Evolutionary conservation across 2,113 vertebrate species (phyloP), one percentile per base, ranked within the genome.

Genomic region (Ictidomys tridecemlineatus): DNA sequence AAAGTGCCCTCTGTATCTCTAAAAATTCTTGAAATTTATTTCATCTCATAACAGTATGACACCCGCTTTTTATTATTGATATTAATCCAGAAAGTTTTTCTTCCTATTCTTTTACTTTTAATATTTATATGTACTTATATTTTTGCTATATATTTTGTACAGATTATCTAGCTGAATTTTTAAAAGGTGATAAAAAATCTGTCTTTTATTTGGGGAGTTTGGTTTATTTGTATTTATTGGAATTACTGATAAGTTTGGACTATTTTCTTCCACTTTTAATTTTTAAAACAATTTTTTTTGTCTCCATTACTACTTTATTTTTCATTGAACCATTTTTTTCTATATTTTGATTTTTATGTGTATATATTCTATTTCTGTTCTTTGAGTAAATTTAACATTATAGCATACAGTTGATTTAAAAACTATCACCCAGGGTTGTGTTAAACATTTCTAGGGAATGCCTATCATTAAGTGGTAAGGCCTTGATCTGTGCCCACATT

Each of bases 181-280:
- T 34, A 26, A 85, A 96, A 89, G 39, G 8, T 14, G 74, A 14
- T 80, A 45, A 77, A 95, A 91, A 83, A 78, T 85, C 53, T 85
- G 34, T 96, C 73, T 89, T 97, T 89, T 92, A 76, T 11, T 73
- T 84, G 34, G 70, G 11, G 89, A 96, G 9, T 84, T 93, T 97
- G 93, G 45, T 70, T 95, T 48, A 90, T 83, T 96, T 34, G 76
- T 37, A 92, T 87, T 97, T 96, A 79, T 86, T 97, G 30, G 70
- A 89, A 58, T 95, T 95, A 77, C 4, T 73, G 39, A 53, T 90
- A 89, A 37, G 70, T 94, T 96, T 79, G 70, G 56, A 92, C 67
- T 85, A 58, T 56, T 45, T 79, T 93, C 45, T 91, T 30, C 6
- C 18, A 39, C 76, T 93, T 94, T 0, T 28, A 1, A 28, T n/a